A percentile compares a stretch with the other conserved stretches of the same genome.
Conservation (phyloP, 2,113 vertebrate species). For the Ageneiosus marmoratus region DNA sequence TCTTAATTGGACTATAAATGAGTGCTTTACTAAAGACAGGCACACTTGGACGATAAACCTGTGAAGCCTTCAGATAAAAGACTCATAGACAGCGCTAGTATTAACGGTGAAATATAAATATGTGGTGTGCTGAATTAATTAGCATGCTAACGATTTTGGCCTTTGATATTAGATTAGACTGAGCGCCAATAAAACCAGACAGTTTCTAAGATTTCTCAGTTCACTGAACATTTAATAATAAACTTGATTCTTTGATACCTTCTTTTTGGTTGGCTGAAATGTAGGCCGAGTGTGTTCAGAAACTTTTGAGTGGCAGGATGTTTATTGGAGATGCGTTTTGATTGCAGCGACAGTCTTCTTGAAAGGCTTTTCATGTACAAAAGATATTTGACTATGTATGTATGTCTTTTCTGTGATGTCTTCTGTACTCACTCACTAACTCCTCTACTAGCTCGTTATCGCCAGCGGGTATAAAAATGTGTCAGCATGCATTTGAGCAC, state of each 20-base stretch:
- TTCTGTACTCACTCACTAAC: not conserved
- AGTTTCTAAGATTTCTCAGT: not conserved
- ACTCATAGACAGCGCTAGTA: not conserved
- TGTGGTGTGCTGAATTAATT: not conserved
- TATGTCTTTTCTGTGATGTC: not conserved
- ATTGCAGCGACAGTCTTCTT: not conserved
- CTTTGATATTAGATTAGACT: not conserved
- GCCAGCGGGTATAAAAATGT: conserved; percentile 34
- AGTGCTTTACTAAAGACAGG: conserved; percentile 2
- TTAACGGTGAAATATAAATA: not conserved
- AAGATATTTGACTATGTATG: not conserved
- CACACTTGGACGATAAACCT: not conserved
- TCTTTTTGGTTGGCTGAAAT: not conserved
- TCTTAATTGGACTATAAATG: conserved; percentile 1
- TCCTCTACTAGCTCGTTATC: conserved; percentile 19
- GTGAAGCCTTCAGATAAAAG: not conserved
- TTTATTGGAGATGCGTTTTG: not conserved
- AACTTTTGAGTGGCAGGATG: conserved; percentile 8
- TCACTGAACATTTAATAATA: not conserved
- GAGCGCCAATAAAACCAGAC: not conserved
- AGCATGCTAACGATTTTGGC: not conserved
- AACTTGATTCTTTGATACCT: not conserved
- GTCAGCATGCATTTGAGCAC: not conserved
- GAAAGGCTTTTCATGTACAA: conserved; percentile 4
- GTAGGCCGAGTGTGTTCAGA: not conserved